Base-by-base conservation (phyloP, 64 coral and sea anemone genomes). In the Exaiptasia diaphana region DNA sequence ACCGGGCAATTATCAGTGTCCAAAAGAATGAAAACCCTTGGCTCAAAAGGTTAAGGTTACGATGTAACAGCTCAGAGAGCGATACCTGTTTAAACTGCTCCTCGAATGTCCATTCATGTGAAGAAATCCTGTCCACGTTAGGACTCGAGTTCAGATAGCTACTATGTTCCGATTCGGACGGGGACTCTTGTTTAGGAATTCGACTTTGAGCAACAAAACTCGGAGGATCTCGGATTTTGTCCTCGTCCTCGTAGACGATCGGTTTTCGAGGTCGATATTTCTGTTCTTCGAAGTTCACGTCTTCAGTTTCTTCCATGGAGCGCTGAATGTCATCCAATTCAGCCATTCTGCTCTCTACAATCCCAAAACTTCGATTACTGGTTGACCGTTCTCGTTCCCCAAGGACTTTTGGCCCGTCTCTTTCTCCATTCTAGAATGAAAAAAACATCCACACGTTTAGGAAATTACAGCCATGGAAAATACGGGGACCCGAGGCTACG, bases 31-130 rank as follows among this genome's bases (percentile, higher is more conserved):
- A 20, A 35, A n/a, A 15, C 38, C 22, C 61, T 15, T 35, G 61
- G 38, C 61, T 35, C 33, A 65, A 38, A n/a, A 20, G 30, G 61
- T 65, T 65, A 65, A 65, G 26, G 69, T 49, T 73, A 1, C 41
- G 10, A 22, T 67, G 20, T 73, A 49, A 9, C 40, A 49, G 4
- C 18, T 44, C 13, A 43, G 4, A 46, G 61, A 44, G 31, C 55
- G 35, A 72, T 94, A 94, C 91, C 81, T 94, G 91, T 76, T 94
- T 94, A 53, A 94, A 94, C 54, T 94, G 91, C 44, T 94, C 91
- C 42, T 94, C 91, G 60, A 94, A 94, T 1, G 91, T 94, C 91
- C 91, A 94, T 49, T 94, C 91, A 52, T 93, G 90, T 48, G 90
- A 71, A 23, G 83, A 59, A 64, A 94, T 83, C 52, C 91, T 71